Evolutionary conservation across 2,797 vertebrate genomes (phyloP).

Genomic region (Taenioides sp.): DNA sequence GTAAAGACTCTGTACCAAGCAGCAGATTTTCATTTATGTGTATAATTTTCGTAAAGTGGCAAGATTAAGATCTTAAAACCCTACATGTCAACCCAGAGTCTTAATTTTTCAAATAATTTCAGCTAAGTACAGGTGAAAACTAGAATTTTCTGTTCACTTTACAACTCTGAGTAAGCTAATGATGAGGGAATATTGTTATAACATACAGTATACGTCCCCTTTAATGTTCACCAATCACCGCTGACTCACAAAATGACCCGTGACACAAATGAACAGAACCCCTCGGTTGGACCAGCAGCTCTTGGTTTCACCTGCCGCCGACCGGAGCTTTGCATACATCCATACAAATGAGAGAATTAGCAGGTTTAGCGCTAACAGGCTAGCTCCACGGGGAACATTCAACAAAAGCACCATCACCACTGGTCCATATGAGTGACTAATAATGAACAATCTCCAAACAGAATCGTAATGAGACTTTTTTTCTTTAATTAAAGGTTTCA

Average conservation of each 20-base stretch:
- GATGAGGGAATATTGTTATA: too few species aligned
- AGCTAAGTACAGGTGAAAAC: too few species aligned
- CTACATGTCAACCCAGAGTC: too few species aligned
- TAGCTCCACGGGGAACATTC: slow-evolving; percentile 30
- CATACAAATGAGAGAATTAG: slow-evolving; percentile 69
- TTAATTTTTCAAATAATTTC: too few species aligned
- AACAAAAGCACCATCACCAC: slow-evolving; percentile 41
- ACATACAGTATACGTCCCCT: too few species aligned
- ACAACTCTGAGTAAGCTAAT: too few species aligned
- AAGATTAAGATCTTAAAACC: too few species aligned
- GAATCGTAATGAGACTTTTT: neutral
- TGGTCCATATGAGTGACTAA: slow-evolving; percentile 65
- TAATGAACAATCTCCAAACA: slow-evolving; percentile 42
- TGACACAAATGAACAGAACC: slow-evolving; percentile 49
- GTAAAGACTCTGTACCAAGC: too few species aligned
- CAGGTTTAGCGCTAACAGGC: slow-evolving; percentile 38
- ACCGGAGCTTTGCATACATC: slow-evolving; percentile 61
- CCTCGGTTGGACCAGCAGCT: slow-evolving; percentile 43
- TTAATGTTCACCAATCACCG: too few species aligned
- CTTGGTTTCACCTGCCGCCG: slow-evolving; percentile 50
- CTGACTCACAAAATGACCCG: slow-evolving; percentile 4
- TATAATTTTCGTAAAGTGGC: too few species aligned
- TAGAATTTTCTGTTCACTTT: too few species aligned
- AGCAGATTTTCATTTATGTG: too few species aligned
- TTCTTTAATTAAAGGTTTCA: neutral